Evolutionary conservation across 2,797 vertebrate genomes (phyloP).

Genomic region (Melanotaenia pygmaea): DNA sequence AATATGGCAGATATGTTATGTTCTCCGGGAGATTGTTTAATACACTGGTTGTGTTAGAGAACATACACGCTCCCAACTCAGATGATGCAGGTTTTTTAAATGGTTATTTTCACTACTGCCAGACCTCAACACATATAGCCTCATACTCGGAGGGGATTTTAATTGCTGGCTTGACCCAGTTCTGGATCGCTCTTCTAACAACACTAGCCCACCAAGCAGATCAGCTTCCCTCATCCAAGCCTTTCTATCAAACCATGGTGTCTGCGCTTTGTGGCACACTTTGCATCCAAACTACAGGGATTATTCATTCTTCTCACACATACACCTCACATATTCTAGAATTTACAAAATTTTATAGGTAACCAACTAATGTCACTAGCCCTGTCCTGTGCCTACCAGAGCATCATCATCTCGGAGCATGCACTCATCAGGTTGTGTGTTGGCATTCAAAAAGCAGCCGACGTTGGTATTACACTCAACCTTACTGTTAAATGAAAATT

Average conservation of each 20-base stretch:
- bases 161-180: not conserved
- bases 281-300: not conserved
- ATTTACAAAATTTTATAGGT: not conserved
- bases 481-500: not conserved
- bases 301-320: not conserved
- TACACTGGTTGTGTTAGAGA: not conserved
- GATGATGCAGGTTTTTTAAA: not conserved
- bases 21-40: not conserved
- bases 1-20: not conserved
- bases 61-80: not conserved
- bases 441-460: too few species aligned
- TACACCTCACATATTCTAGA: not conserved
- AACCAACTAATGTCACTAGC: not conserved
- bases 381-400: not conserved
- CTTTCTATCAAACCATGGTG: not conserved
- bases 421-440: not conserved
- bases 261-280: not conserved
- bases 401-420: not conserved
- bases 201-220: not conserved
- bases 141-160: not conserved
- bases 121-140: not conserved
- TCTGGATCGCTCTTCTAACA: not conserved
- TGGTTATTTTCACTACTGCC: not conserved
- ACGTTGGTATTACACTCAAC: slow-evolving; percentile 6
- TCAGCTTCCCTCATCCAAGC: not conserved